phyloP scores from a whole-genome alignment of 2,797 vertebrate species.

The Falco peregrinus region DNA sequence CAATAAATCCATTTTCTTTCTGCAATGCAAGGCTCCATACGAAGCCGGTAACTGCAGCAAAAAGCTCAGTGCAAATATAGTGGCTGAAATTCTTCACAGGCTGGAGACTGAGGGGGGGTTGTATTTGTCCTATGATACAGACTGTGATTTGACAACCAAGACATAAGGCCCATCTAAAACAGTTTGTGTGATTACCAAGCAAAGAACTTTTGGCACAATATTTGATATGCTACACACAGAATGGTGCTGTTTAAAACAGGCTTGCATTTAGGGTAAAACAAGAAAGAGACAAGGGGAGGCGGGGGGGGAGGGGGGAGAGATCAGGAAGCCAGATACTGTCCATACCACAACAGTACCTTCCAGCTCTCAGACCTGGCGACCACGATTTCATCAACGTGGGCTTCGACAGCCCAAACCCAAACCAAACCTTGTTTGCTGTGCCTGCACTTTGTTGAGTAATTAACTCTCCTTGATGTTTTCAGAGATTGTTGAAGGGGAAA shows the following conservation, averaged over 20 bases:
- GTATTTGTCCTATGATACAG: too few species aligned
- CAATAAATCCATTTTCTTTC: background rate
- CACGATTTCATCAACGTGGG: background rate
- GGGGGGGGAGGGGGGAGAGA: too few species aligned
- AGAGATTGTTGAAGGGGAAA: background rate
- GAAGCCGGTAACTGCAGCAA: background rate
- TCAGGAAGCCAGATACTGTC: background rate
- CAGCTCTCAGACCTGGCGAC: background rate
- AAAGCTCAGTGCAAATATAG: background rate
- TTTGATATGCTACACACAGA: background rate
- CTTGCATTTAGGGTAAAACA: background rate
- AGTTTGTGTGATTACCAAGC: background rate
- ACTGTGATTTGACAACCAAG: background rate
- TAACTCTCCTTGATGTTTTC: background rate
- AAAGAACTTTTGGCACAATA: background rate
- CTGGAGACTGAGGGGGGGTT: background rate
- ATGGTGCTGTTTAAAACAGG: background rate
- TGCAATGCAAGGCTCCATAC: background rate
- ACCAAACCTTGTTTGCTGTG: background rate
- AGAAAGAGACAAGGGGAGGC: fast-evolving
- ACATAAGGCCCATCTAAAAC: background rate
- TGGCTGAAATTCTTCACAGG: background rate
- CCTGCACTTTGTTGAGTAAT: background rate
- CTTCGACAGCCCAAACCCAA: background rate
- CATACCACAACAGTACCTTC: fast-evolving